These are phyloP conservation scores for Macrosiphum euphorbiae DNA, from an alignment of 2,888 invertebrate species.

Conservation along the genomic window DNA sequence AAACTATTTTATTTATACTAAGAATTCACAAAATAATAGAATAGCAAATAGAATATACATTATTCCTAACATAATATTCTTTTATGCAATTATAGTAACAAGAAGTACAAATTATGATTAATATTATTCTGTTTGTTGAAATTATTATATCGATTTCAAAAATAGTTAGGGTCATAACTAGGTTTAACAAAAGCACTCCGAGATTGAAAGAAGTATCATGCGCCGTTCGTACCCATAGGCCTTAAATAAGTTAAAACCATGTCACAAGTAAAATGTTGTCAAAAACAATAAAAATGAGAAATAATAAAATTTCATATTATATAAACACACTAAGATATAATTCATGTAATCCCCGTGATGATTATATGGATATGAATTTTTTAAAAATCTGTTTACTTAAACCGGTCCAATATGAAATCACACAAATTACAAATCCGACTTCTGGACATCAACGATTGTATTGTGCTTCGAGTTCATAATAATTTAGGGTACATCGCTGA, in stretches of 20 bases:
- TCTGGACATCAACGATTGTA: not conserved
- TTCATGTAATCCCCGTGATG: not conserved
- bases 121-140: not conserved
- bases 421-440: not conserved
- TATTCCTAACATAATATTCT: too few relatives aligned
- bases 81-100: too few relatives aligned
- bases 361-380: not conserved
- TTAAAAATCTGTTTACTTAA: not conserved
- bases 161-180: too few relatives aligned
- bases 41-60: too few relatives aligned
- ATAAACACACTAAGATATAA: not conserved
- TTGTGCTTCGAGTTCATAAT: not conserved
- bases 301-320: not conserved
- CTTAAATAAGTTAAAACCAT: not conserved
- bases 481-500: not conserved
- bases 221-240: not conserved
- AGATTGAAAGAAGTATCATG: not conserved
- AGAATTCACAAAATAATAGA: too few relatives aligned
- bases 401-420: not conserved
- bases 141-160: not conserved
- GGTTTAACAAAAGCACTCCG: too few relatives aligned
- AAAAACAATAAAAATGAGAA: not conserved
- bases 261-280: not conserved
- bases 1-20: too few relatives aligned
- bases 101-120: not conserved